These are phyloP conservation scores for Thymelicus lineola DNA, from an alignment of 2,888 invertebrate genomes.

Conservation along the genomic window DNA sequence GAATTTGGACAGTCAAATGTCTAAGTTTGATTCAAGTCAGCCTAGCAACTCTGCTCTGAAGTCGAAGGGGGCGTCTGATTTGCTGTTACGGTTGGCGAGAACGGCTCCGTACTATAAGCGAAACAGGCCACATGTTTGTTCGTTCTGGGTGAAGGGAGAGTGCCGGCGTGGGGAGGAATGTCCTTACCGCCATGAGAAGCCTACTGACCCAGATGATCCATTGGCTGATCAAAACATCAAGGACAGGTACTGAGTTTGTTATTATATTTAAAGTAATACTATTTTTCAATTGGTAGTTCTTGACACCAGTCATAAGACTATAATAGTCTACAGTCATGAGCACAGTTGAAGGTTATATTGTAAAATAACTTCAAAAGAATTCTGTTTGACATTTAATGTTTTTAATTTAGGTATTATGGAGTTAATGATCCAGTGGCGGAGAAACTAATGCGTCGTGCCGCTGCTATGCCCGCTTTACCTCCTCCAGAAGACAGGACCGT, in stretches of 20 bases:
- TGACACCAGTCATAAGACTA: not conserved
- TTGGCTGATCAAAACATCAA: slow-evolving; percentile 98
- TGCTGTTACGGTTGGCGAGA: slow-evolving; percentile 94
- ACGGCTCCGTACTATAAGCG: slow-evolving; percentile 98
- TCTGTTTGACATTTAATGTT: too few relatives aligned
- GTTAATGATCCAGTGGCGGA: slow-evolving; percentile 98
- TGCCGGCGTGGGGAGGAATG: slow-evolving; percentile 98
- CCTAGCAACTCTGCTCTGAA: slow-evolving; percentile 88
- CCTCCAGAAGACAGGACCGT: slow-evolving; percentile 98
- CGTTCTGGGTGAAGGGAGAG: slow-evolving; percentile 99
- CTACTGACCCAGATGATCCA: slow-evolving; percentile 98
- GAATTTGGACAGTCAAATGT: slow-evolving; percentile 92
- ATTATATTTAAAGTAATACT: too few relatives aligned
- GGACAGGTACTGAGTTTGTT: slow-evolving; percentile 83
- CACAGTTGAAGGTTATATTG: too few relatives aligned
- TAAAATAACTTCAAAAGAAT: not conserved
- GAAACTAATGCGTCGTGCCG: slow-evolving; percentile 94
- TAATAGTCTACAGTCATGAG: too few relatives aligned
- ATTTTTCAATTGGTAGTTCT: too few relatives aligned
- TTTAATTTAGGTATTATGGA: slow-evolving; percentile 91
- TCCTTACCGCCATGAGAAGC: slow-evolving; percentile 98
- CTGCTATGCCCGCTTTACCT: slow-evolving; percentile 97
- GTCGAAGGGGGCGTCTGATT: slow-evolving; percentile 91
- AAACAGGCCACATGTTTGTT: slow-evolving; percentile 97
- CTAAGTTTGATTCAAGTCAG: slow-evolving; percentile 78